Evolutionary conservation across 1,140 invertebrate genomes (phyloP), one percentile per base, ranked within the genome.

Genomic region (Pseudomyrmex cubaensis): DNA sequence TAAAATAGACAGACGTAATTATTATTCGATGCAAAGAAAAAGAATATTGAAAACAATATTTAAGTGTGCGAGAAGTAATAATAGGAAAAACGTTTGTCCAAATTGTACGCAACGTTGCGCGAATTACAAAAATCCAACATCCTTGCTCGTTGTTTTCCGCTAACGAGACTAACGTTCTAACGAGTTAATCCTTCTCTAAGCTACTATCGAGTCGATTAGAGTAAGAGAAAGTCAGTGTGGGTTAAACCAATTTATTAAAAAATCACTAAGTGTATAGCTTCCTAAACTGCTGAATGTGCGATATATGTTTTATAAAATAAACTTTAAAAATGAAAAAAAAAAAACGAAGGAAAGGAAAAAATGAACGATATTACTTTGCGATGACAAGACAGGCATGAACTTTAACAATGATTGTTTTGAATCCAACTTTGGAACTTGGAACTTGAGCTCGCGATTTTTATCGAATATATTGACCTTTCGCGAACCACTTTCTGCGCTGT

Each of bases 211-310:
- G 50, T 54, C 17, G 35, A 44, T 17, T 72, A 57, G 20, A 20
- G 50, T 63, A 61, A 54, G 54, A 9, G 12, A 1, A 80, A 78
- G 48, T 86, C 25, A 80, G 50, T 80, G 62, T 86, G 76, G 73
- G 64, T 82, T 86, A 82, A 84, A 76, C 3, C 20, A 61, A 76
- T 85, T 35, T 64, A 61, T 69, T 64, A 69, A 75, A 84, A 50
- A 10, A 70, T 59, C 50, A 44, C 66, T 70, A 78, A 76, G 57
- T 61, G 54, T 84, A 82, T 78, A 20, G 20, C 84, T 77, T 85
- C 69, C 8, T 80, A 78, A 89, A 25, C 2, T 82, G 59, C 76
- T 87, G 50, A 70, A 84, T 57, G 54, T 84, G 70, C 63, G 35
- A 46, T 59, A 48, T 22, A 22, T 44, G n/a, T 66, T 73, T 67